phyloP scores from a whole-genome alignment of 2,888 invertebrate species.

The Rhyacophila evoluta region DNA sequence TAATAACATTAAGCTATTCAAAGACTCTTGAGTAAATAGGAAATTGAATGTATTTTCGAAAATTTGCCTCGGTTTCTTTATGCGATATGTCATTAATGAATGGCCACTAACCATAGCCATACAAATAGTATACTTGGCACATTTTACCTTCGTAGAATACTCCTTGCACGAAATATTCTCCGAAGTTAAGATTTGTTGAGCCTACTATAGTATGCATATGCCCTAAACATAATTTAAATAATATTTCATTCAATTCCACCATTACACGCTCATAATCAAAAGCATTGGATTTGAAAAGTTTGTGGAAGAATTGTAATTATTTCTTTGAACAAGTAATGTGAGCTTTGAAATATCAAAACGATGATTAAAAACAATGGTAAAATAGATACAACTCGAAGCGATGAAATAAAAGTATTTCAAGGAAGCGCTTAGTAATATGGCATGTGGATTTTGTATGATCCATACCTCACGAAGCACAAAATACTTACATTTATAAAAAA shows the following conservation, averaged over 20 bases:
- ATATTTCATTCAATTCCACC: conserved; percentile 16
- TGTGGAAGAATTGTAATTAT: conserved; percentile 22
- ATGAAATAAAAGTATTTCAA: conserved; percentile 22
- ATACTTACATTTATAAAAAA: conserved; percentile 8
- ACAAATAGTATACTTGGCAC: conserved; percentile 23
- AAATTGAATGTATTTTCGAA: neutral
- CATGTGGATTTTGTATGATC: neutral
- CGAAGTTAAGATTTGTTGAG: conserved; percentile 19
- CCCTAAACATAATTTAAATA: conserved; percentile 1
- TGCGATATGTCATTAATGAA: conserved; percentile 1
- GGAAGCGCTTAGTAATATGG: conserved; percentile 6
- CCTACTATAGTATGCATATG: conserved; percentile 5
- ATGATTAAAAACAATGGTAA: conserved; percentile 1
- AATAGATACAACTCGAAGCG: conserved; percentile 20
- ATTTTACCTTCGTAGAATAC: conserved; percentile 17
- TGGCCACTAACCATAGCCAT: conserved; percentile 6
- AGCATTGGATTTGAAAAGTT: conserved; percentile 10
- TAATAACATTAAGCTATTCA: neutral
- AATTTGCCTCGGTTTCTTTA: neutral
- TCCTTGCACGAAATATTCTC: conserved; percentile 13
- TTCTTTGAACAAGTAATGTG: conserved; percentile 3
- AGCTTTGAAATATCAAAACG: conserved; percentile 7
- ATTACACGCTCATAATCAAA: conserved; percentile 19
- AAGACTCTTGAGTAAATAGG: neutral
- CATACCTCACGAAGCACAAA: conserved; percentile 9